A percentile compares a stretch with the other conserved stretches of the same genome.
Conservation (phyloP, 1,140 invertebrate genomes). For the Micrasema longulum region DNA sequence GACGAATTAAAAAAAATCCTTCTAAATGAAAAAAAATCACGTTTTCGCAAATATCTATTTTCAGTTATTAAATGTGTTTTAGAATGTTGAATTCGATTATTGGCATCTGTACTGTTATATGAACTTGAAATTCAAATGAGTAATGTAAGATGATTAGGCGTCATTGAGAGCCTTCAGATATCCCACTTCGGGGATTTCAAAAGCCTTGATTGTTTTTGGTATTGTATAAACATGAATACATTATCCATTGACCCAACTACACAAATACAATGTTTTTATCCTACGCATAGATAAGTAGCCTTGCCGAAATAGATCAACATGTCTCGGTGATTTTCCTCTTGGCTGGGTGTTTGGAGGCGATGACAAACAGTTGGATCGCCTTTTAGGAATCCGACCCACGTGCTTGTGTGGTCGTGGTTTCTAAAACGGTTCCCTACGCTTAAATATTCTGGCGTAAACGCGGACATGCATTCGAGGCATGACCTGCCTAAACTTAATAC, state of each 20-base stretch:
- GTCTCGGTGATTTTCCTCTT: conserved; percentile 32
- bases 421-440: conserved; percentile 19
- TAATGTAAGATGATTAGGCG: too few species aligned
- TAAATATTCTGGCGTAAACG: not conserved
- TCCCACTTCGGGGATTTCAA: not conserved
- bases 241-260: conserved; percentile 1
- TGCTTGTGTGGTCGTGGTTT: conserved; percentile 1
- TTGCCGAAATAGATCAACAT: conserved; percentile 22
- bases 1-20: too few species aligned
- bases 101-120: too few species aligned
- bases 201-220: conserved; percentile 7
- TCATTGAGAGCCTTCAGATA: too few species aligned
- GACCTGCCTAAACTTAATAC: not conserved
- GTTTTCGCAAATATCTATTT: too few species aligned
- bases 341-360: conserved; percentile 14
- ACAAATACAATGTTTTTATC: not conserved
- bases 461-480: not conserved
- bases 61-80: too few species aligned
- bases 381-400: conserved; percentile 27
- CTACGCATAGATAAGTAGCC: conserved; percentile 10
- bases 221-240: not conserved
- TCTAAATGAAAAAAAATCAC: too few species aligned
- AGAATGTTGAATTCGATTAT: too few species aligned
- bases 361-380: conserved; percentile 20
- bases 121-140: too few species aligned